These are phyloP conservation scores for Oncorhynchus gorbuscha DNA, from an alignment of 2,113 vertebrate species.

Conservation along the genomic window DNA sequence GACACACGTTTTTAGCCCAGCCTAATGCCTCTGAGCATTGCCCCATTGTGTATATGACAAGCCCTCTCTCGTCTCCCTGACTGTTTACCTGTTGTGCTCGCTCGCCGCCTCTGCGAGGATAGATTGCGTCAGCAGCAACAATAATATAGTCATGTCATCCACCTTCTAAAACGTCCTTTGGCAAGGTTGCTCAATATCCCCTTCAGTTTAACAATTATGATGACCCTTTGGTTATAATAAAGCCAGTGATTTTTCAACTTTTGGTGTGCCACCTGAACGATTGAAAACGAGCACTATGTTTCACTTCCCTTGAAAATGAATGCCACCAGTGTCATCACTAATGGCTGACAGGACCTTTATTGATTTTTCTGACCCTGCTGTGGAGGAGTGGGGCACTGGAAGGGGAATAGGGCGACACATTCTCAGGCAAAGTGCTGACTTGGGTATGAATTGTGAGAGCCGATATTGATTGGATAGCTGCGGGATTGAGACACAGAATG, in stretches of 20 bases:
- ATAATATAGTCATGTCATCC: background rate
- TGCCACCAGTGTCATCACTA: background rate
- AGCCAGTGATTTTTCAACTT: no score
- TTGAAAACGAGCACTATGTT: no score
- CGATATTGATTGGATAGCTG: slow-evolving; percentile 19
- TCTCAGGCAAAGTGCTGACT: slow-evolving; percentile 34
- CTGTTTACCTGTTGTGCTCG: slow-evolving; percentile 10
- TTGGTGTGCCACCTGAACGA: no score
- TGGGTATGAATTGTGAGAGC: slow-evolving; percentile 19
- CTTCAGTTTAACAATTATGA: no score
- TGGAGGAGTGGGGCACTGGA: slow-evolving; percentile 4
- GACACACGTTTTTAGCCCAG: slow-evolving; percentile 4
- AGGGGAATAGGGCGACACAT: slow-evolving; percentile 27
- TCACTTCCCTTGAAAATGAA: background rate
- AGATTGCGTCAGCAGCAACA: slow-evolving; percentile 22
- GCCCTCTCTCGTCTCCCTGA: slow-evolving; percentile 9
- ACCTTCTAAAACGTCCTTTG: background rate
- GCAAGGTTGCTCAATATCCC: no score
- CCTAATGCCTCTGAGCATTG: background rate
- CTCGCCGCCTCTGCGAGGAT: slow-evolving; percentile 15
- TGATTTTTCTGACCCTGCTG: slow-evolving; percentile 34
- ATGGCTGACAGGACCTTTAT: slow-evolving; percentile 21
- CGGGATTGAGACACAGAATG: background rate
- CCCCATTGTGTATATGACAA: slow-evolving; percentile 23
- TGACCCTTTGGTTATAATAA: no score